phyloP scores from a whole-genome alignment of 2,113 vertebrate genomes.

The Solea solea region DNA sequence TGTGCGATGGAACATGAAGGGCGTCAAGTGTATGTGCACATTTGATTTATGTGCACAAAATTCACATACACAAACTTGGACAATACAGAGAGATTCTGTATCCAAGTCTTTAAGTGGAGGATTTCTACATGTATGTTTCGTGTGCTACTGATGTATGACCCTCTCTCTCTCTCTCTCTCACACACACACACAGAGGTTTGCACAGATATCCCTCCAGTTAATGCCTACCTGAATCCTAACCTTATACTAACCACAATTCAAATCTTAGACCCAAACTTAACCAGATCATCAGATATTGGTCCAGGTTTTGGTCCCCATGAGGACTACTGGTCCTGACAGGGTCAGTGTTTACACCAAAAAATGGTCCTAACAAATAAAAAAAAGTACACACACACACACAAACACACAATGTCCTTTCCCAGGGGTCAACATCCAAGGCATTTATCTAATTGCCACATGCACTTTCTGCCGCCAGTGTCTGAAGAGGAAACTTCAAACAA shows the following conservation, averaged over 20 bases:
- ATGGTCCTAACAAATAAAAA: too few species aligned
- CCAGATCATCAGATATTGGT: too few species aligned
- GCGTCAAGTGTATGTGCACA: slow-evolving; percentile 41
- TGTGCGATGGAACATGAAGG: slow-evolving; percentile 39
- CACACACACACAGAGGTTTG: not conserved
- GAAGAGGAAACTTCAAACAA: slow-evolving; percentile 71
- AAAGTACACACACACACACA: not conserved
- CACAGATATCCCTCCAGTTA: too few species aligned
- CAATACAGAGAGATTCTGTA: slow-evolving; percentile 27
- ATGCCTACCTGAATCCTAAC: too few species aligned
- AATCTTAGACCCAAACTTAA: too few species aligned
- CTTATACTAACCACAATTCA: too few species aligned
- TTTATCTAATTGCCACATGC: slow-evolving; percentile 77
- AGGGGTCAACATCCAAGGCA: slow-evolving; percentile 64
- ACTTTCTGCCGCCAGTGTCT: slow-evolving; percentile 65
- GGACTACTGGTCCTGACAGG: too few species aligned
- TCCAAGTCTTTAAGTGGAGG: slow-evolving; percentile 38
- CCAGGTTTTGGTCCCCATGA: too few species aligned
- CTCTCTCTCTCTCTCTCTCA: too few species aligned
- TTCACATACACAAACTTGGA: slow-evolving; percentile 30
- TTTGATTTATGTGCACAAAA: slow-evolving; percentile 43
- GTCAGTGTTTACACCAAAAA: too few species aligned
- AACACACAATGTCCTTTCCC: slow-evolving; percentile 34
- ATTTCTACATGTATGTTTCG: slow-evolving; percentile 30
- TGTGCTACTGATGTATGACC: slow-evolving; percentile 51